Percentiles rank a stretch among this genome's conserved stretches.
Evolutionary conservation across 2,888 invertebrate species (phyloP).

Genomic region (Euproctis similis): DNA sequence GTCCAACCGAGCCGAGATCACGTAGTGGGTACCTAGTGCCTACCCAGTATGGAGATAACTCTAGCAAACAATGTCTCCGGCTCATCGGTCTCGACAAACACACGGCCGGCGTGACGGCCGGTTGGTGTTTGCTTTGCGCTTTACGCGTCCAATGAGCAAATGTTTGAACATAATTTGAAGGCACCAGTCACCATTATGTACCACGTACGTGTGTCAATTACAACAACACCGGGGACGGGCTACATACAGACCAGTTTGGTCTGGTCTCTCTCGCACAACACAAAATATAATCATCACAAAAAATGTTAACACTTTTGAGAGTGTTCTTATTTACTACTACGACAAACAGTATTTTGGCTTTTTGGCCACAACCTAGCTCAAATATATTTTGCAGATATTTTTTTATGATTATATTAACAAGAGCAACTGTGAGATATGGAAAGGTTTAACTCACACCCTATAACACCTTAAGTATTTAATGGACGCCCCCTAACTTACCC

Average conservation of each 20-base stretch:
- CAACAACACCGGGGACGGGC: slow-evolving; percentile 28
- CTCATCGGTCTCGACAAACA: slow-evolving; percentile 60
- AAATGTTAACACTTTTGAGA: neutral
- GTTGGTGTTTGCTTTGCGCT: slow-evolving; percentile 52
- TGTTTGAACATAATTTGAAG: slow-evolving; percentile 70
- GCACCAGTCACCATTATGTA: slow-evolving; percentile 61
- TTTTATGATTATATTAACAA: no score
- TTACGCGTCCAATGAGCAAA: slow-evolving; percentile 47
- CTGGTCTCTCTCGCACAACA: slow-evolving; percentile 22
- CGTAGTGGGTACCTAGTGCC: no score
- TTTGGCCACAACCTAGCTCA: no score
- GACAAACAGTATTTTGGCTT: no score
- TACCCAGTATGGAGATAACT: no score
- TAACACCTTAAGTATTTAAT: no score
- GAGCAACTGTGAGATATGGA: neutral
- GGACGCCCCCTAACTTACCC: no score
- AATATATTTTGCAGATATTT: no score
- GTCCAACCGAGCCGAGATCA: slow-evolving; percentile 40
- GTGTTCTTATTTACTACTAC: no score
- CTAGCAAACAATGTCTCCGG: slow-evolving; percentile 38
- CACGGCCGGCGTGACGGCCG: no score
- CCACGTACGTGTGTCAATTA: slow-evolving; percentile 48
- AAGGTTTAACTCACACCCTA: no score
- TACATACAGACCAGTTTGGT: no score
- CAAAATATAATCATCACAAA: slow-evolving; percentile 7